Conservation (phyloP, 2,113 vertebrate species). For the Zapus hudsonius region DNA sequence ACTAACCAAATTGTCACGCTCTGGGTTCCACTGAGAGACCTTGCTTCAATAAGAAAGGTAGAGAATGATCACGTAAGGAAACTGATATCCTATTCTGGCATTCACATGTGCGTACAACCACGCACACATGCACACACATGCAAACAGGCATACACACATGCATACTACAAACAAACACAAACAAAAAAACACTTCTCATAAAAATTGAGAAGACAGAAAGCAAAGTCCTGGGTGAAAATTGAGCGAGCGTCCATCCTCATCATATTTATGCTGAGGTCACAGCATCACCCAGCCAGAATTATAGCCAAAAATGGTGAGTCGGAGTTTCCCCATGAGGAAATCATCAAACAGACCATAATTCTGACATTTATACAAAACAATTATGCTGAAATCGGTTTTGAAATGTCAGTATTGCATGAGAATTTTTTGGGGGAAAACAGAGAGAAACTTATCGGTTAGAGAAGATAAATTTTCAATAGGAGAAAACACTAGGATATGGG, state of each 20-base stretch:
- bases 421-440: neutral
- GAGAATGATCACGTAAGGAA: too few species aligned
- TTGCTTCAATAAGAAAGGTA: too few species aligned
- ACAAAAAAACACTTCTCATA: too few species aligned
- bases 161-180: too few species aligned
- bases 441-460: too few species aligned
- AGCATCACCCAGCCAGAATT: neutral
- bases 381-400: neutral
- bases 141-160: too few species aligned
- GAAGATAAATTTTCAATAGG: neutral
- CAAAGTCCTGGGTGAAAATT: neutral
- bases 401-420: neutral
- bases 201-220: neutral
- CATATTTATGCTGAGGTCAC: neutral
- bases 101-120: too few species aligned
- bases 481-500: neutral
- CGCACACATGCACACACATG: neutral
- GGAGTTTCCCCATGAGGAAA: constrained; percentile 9
- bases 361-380: neutral
- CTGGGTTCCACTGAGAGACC: too few species aligned
- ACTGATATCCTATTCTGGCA: too few species aligned
- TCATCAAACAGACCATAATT: neutral
- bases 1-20: too few species aligned
- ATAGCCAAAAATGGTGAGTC: neutral
- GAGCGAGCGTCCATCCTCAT: neutral